A percentile compares a stretch with the other conserved stretches of the same genome.
These are phyloP conservation scores for Turdus rufiventris DNA, from an alignment of 2,113 vertebrate genomes.

Conservation along the genomic window DNA sequence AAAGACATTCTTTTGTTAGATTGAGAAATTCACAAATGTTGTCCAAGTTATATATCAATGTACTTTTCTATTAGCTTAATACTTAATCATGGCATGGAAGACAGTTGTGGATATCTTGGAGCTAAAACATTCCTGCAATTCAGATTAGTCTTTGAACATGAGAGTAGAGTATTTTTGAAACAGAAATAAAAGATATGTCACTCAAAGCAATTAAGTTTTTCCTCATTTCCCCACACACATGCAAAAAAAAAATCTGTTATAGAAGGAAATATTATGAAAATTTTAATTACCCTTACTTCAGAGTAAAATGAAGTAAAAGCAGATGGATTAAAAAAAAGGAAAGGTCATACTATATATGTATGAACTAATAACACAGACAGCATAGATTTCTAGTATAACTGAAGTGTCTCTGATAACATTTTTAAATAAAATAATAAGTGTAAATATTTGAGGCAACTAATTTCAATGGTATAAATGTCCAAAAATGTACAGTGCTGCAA, in stretches of 20 bases:
- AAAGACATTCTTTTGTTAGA: neutral
- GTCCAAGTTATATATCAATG: neutral
- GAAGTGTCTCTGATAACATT: neutral
- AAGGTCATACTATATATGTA: neutral
- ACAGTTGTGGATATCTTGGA: neutral
- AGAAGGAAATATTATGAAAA: neutral
- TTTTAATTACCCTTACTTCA: neutral
- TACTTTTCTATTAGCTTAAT: neutral
- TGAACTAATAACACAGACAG: neutral
- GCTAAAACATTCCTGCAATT: neutral
- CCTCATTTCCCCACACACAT: neutral
- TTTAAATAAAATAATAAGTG: neutral
- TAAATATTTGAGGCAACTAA: neutral
- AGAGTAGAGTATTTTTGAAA: neutral
- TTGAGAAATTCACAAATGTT: neutral
- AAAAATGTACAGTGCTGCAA: neutral
- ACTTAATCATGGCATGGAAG: neutral
- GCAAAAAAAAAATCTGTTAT: neutral
- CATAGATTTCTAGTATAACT: neutral
- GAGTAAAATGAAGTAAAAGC: neutral
- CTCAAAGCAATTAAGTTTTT: neutral
- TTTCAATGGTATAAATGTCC: neutral
- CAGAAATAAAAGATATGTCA: neutral
- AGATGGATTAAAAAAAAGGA: neutral
- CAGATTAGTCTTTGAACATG: neutral